These are phyloP conservation scores for Sesamia inferens DNA, from an alignment of 2,888 invertebrate genomes.

Conservation along the genomic window DNA sequence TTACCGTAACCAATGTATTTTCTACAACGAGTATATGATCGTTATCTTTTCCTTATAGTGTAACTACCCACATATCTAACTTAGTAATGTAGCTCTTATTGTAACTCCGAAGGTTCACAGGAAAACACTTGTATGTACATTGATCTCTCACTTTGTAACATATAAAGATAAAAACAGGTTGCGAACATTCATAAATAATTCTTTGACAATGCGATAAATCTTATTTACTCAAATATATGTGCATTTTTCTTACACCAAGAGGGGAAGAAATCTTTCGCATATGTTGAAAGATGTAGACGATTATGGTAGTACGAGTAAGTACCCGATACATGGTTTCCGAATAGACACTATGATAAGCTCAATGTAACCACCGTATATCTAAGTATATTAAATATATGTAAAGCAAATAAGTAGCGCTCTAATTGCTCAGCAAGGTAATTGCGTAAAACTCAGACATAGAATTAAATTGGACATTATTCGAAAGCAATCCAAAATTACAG, in stretches of 20 bases:
- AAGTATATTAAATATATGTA: no score
- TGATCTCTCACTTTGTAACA: conserved; percentile 25
- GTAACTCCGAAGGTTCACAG: not conserved
- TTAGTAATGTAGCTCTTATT: not conserved
- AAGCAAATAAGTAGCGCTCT: no score
- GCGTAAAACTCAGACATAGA: no score
- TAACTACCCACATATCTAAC: not conserved
- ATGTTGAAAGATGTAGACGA: conserved; percentile 10
- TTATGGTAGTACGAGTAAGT: not conserved
- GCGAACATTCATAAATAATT: conserved; percentile 43
- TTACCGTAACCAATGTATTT: not conserved
- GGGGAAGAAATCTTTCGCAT: not conserved
- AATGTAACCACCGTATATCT: not conserved
- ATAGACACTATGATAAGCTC: not conserved
- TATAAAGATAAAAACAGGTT: conserved; percentile 13
- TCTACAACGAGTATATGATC: not conserved
- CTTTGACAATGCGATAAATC: conserved; percentile 33
- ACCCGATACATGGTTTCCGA: not conserved
- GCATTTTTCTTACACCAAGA: conserved; percentile 22
- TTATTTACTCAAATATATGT: conserved; percentile 47
- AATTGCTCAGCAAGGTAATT: no score
- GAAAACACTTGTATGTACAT: not conserved
- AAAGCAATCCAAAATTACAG: no score
- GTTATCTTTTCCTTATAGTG: no score
- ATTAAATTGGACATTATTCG: no score